These are phyloP conservation scores for Onchidella celtica DNA, from an alignment of 2,888 invertebrate genomes.

Conservation along the genomic window DNA sequence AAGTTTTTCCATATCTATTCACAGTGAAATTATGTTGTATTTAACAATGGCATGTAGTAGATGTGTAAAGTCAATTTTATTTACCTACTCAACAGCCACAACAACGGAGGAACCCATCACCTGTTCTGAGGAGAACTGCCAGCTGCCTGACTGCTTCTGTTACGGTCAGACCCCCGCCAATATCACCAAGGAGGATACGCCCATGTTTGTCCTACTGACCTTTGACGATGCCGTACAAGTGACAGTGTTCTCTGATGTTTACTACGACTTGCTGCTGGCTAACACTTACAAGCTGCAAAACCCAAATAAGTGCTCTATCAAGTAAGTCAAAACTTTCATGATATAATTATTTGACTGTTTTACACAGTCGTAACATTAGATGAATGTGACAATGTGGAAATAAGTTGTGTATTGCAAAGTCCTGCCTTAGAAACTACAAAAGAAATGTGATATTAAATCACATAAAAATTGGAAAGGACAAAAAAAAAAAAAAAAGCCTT, in stretches of 20 bases:
- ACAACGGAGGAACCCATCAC: not conserved
- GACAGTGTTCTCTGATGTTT: conserved; percentile 44
- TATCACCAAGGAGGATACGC: conserved; percentile 47
- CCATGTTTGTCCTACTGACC: conserved; percentile 64
- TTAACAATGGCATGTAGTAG: no score
- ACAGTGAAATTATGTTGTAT: no score
- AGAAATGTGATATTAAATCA: no score
- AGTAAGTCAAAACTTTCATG: not conserved
- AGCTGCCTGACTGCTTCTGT: conserved; percentile 52
- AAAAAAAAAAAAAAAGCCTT: no score
- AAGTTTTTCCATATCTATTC: no score
- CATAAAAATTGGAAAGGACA: no score
- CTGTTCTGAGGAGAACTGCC: conserved; percentile 50
- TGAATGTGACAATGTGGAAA: no score
- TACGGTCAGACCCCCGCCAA: conserved; percentile 50
- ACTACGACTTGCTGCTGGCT: conserved; percentile 2
- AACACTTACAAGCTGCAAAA: conserved; percentile 79
- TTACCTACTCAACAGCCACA: not conserved
- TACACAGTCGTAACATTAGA: no score
- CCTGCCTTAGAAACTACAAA: no score
- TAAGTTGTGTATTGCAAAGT: no score
- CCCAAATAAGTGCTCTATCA: conserved; percentile 84
- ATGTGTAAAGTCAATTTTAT: no score
- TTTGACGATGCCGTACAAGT: conserved; percentile 64
- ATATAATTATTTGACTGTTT: not conserved